phyloP scores from a whole-genome alignment of 2,888 invertebrate species.

The Himalopsyche japonica region DNA sequence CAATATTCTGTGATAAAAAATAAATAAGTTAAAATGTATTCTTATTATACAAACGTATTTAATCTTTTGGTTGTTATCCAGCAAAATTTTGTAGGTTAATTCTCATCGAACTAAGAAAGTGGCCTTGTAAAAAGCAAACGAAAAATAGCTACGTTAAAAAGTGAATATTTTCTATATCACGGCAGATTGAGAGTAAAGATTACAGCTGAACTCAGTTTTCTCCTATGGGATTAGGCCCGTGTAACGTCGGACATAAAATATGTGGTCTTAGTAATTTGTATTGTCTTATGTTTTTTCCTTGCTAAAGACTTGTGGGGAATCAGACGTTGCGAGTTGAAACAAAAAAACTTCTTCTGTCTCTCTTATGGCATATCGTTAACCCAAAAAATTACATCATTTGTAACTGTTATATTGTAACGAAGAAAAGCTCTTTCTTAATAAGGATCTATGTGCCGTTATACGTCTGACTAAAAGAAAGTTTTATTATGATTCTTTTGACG shows the following conservation, averaged over 20 bases:
- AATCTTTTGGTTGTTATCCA: too few species aligned
- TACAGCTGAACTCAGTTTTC: not conserved
- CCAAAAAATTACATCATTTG: slow-evolving; percentile 29
- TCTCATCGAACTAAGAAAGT: too few species aligned
- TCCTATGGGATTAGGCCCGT: not conserved
- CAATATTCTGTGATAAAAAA: too few species aligned
- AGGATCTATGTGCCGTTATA: slow-evolving; percentile 1
- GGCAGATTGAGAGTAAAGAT: not conserved
- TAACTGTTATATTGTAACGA: slow-evolving; percentile 13
- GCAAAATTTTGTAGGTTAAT: too few species aligned
- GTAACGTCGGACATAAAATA: slow-evolving; percentile 25
- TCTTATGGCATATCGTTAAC: slow-evolving; percentile 22
- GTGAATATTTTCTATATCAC: not conserved
- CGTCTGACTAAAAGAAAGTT: slow-evolving; percentile 1
- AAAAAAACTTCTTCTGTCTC: not conserved
- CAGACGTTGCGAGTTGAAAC: slow-evolving; percentile 17
- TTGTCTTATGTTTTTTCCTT: slow-evolving; percentile 13
- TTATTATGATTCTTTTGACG: not conserved
- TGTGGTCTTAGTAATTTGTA: slow-evolving; percentile 34
- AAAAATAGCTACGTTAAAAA: too few species aligned
- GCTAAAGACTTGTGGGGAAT: not conserved
- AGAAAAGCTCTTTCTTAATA: slow-evolving; percentile 1
- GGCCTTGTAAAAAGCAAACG: too few species aligned
- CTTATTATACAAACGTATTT: too few species aligned
- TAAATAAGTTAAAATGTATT: too few species aligned